Conservation (phyloP, 1,140 invertebrate genomes). For the Danaus plexippus region DNA sequence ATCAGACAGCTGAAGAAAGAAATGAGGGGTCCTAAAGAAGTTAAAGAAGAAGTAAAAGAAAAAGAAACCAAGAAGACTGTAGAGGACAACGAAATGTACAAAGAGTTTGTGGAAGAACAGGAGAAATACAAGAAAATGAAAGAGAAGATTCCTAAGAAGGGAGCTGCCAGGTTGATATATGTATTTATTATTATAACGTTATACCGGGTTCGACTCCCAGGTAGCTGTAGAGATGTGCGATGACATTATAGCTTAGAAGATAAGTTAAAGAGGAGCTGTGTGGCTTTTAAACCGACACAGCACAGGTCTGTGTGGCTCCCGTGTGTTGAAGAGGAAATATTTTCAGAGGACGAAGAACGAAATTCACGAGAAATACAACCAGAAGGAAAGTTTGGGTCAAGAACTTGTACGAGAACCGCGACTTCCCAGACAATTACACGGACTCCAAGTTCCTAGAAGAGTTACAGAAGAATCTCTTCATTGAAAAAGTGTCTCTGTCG, state of each 20-base stretch:
- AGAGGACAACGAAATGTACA: conserved; percentile 76
- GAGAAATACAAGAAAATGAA: conserved; percentile 83
- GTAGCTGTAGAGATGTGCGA: too few species aligned
- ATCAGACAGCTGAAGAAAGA: conserved; percentile 82
- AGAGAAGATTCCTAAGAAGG: conserved; percentile 79
- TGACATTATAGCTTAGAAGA: too few species aligned
- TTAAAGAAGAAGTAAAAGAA: conserved; percentile 47
- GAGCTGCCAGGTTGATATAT: conserved; percentile 72
- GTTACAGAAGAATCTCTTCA: conserved; percentile 86
- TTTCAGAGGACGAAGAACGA: conserved; percentile 57
- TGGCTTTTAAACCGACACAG: too few species aligned
- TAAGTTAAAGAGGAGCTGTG: too few species aligned
- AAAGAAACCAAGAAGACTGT: conserved; percentile 54
- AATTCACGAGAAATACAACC: conserved; percentile 31
- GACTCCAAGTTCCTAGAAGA: conserved; percentile 88
- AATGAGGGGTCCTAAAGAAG: conserved; percentile 75
- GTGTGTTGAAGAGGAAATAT: conserved; percentile 3
- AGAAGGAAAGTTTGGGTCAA: conserved; percentile 82
- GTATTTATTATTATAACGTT: conserved; percentile 1
- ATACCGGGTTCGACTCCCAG: not conserved
- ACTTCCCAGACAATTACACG: conserved; percentile 93
- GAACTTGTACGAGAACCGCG: conserved; percentile 90
- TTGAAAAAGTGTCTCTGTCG: conserved; percentile 77
- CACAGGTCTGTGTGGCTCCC: too few species aligned
- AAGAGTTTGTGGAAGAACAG: conserved; percentile 82